Evolutionary conservation across 92 coral and sea anemone species (phyloP).

Genomic region (Parazoanthus atlanticus): DNA sequence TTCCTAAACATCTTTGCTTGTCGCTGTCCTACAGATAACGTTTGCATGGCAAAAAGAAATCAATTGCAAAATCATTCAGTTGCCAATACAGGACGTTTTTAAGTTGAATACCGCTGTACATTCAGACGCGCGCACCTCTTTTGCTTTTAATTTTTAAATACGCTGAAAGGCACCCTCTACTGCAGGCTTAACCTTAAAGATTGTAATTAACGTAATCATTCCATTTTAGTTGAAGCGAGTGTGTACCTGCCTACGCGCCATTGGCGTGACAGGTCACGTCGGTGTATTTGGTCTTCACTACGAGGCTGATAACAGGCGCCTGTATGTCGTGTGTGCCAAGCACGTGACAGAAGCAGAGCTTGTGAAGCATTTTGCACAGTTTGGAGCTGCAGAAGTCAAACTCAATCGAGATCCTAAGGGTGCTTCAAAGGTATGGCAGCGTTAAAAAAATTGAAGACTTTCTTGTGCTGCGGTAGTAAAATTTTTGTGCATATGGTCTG

Average conservation of each 20-base stretch:
- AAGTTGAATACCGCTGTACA: too few relatives aligned
- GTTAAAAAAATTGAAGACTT: neutral
- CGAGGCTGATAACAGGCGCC: conserved; percentile 74
- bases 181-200: neutral
- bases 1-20: too few relatives aligned
- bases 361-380: conserved; percentile 49
- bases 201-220: neutral
- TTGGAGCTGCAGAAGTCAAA: conserved; percentile 59
- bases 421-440: conserved; percentile 58
- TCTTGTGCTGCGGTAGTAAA: neutral
- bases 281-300: conserved; percentile 74
- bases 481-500: neutral
- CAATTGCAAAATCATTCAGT: too few relatives aligned
- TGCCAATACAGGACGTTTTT: too few relatives aligned
- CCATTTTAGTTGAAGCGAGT: conserved; percentile 61
- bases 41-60: too few relatives aligned
- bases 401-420: conserved; percentile 58
- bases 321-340: conserved; percentile 64
- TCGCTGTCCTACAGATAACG: too few relatives aligned
- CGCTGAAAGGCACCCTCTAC: too few relatives aligned
- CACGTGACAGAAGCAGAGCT: conserved; percentile 58
- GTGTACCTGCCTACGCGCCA: conserved; percentile 58
- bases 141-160: too few relatives aligned
- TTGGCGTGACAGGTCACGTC: conserved; percentile 67
- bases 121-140: too few relatives aligned